phyloP scores from a whole-genome alignment of 2,113 vertebrate species.

The Thalassoma bifasciatum region DNA sequence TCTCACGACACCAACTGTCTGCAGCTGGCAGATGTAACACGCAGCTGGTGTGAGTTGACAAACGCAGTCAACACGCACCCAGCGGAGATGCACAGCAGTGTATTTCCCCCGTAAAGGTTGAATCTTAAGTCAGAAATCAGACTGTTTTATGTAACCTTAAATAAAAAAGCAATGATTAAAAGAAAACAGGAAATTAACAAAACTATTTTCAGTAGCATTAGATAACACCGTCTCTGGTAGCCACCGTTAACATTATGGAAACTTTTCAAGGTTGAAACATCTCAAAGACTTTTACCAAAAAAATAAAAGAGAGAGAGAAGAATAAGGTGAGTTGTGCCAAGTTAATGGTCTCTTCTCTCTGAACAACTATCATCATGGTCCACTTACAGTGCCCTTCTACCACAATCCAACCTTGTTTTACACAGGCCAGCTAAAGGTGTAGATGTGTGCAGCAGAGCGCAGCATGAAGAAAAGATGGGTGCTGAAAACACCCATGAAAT shows the following conservation, averaged over 20 bases:
- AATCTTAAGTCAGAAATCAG: too few relatives aligned
- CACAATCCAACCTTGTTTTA: slow-evolving; percentile 27
- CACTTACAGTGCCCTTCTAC: slow-evolving; percentile 30
- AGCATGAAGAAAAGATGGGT: slow-evolving; percentile 6
- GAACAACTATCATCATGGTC: slow-evolving; percentile 38
- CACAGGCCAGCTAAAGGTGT: slow-evolving; percentile 23
- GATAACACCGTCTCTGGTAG: background rate
- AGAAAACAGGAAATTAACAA: too few relatives aligned
- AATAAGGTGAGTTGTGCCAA: slow-evolving; percentile 14
- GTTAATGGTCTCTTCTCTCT: slow-evolving; percentile 40
- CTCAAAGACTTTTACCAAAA: slow-evolving; percentile 14
- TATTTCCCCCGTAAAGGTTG: too few relatives aligned
- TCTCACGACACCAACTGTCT: too few relatives aligned
- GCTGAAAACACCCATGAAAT: slow-evolving; percentile 37
- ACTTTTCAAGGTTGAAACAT: slow-evolving; percentile 29
- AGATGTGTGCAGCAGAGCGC: slow-evolving; percentile 13
- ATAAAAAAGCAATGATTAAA: too few relatives aligned
- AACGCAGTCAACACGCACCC: too few relatives aligned
- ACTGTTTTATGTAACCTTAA: too few relatives aligned
- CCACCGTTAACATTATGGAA: too few relatives aligned
- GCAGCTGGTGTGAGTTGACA: too few relatives aligned
- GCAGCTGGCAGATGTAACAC: too few relatives aligned
- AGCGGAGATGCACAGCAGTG: too few relatives aligned
- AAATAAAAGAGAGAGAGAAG: background rate
- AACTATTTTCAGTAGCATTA: background rate